Base-by-base conservation (phyloP, 2,888 invertebrate species). In the Mallateleia sp. region DNA sequence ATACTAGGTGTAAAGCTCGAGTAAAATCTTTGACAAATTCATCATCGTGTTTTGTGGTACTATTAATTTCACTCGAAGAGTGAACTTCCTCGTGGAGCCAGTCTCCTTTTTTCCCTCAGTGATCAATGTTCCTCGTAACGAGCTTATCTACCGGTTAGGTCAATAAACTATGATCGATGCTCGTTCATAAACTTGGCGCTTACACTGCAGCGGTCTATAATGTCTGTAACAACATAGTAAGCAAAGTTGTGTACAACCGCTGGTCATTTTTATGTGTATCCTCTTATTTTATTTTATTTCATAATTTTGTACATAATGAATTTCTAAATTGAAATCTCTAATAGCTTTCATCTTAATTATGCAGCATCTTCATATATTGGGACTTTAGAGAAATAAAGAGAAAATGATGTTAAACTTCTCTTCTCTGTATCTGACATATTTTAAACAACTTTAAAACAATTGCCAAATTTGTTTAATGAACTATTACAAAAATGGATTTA, bases 161-260 rank as follows among this genome's bases (percentile, higher is more conserved):
- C 81, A 81, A 81, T 81, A 81, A 81, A 81, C 81, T 81, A 81
- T 81, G 81, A 81, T 81, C 81, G 81, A 81, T 81, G 81, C 81
- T 72, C 81, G 81, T 81, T 81, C 81, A 81, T 81, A 81, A 72
- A 72, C 72, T 81, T 72, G 81, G 66, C 81, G 72, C 66, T 72
- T 66, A 50, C 58, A 81, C 74, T 38, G 81, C 74, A 22, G 24
- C 81, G 72, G 66, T 58, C 66, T 66, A 72, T 81, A 81, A 81
- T 66, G 74, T 47, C 50, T 50, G 45, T 81, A 74, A 81, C 72
- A 72, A 81, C 81, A 58, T 74, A 56, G 72, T 71, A 64, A 66
- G 66, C 56, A 24, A 20, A 56, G 32, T 34, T 64, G 81, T 64
- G 60, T 79, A 69, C 79, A 60, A 69, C 52, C 56, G 60, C 3